Conservation (phyloP, 2,888 invertebrate genomes). For the Mantis religiosa region DNA sequence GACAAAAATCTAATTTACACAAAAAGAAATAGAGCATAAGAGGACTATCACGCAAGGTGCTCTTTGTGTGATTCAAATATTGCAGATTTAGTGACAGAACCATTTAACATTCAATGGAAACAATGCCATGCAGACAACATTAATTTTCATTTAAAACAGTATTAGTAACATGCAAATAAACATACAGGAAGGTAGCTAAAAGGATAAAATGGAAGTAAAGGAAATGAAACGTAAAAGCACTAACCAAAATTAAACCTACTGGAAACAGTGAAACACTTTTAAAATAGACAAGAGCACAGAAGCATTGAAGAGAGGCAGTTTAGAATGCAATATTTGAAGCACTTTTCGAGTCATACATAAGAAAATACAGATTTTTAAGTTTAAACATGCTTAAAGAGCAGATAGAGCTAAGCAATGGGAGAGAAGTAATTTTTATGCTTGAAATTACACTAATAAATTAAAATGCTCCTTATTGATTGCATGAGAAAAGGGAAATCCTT, state of each 20-base stretch:
- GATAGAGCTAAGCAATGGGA: background rate
- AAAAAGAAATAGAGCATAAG: background rate
- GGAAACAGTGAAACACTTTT: too few species aligned
- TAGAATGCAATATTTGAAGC: background rate
- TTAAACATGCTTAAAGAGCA: background rate
- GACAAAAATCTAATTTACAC: background rate
- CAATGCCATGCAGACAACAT: background rate
- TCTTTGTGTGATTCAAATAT: background rate
- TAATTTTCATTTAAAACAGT: background rate
- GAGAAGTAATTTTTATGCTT: background rate
- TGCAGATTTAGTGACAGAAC: background rate
- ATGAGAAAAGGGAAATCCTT: too few species aligned
- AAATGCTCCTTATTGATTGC: background rate
- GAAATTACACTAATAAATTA: background rate
- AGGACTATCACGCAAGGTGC: conserved; percentile 5
- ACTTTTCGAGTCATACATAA: background rate
- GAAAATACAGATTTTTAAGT: background rate
- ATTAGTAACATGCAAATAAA: background rate
- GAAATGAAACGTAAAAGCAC: background rate
- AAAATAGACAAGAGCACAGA: too few species aligned
- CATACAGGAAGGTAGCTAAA: background rate
- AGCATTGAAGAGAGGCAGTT: background rate
- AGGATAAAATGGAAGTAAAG: background rate
- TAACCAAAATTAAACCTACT: background rate
- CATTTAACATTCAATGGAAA: background rate